These are phyloP conservation scores for Anolis apletophallus DNA, from an alignment of 2,797 vertebrate genomes.

Conservation along the genomic window DNA sequence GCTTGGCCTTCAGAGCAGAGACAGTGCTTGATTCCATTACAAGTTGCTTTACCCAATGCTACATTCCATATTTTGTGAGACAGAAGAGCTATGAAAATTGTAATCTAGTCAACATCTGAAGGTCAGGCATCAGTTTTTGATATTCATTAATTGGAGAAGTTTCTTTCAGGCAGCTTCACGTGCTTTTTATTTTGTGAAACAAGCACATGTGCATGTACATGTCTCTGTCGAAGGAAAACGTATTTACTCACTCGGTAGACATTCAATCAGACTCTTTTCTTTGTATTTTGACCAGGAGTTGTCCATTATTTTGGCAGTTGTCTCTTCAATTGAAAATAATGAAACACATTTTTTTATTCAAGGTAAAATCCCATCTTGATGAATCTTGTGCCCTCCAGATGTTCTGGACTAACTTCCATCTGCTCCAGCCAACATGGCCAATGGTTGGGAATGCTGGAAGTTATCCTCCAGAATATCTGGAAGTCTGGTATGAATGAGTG, in stretches of 20 bases:
- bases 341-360: conserved; percentile 36
- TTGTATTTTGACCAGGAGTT: conserved; percentile 9
- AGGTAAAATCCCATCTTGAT: not conserved
- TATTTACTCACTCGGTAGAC: conserved; percentile 2
- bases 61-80: not conserved
- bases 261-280: not conserved
- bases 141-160: not conserved
- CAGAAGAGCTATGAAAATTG: not conserved
- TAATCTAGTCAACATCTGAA: not conserved
- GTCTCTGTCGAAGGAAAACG: conserved; percentile 5
- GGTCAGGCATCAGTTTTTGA: conserved; percentile 6
- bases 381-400: not conserved
- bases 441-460: not conserved
- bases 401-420: not conserved
- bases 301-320: not conserved
- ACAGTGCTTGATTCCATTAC: not conserved
- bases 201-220: not conserved
- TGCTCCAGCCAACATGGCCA: not conserved
- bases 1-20: not conserved
- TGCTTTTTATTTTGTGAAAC: conserved; percentile 20
- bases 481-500: not conserved
- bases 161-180: not conserved
- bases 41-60: not conserved
- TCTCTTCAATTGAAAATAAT: conserved; percentile 29
- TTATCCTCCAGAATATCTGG: not conserved